These are phyloP conservation scores for Aradophagus sp. DNA, from an alignment of 1,140 invertebrate species.

Conservation along the genomic window DNA sequence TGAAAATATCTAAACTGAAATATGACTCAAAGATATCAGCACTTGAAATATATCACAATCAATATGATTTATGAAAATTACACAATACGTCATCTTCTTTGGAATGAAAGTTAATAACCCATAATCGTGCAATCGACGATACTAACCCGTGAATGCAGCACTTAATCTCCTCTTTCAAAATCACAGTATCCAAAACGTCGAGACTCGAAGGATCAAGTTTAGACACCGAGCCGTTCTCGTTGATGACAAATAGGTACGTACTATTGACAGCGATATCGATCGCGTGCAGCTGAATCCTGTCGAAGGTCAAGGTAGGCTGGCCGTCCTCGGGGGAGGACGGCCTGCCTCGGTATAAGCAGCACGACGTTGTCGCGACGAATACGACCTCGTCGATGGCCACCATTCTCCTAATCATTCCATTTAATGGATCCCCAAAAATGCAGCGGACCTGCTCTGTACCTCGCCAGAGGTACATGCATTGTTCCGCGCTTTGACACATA, in stretches of 20 bases:
- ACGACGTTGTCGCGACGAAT: conserved; percentile 66
- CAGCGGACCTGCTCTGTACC: conserved; percentile 64
- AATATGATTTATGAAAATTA: too few species aligned
- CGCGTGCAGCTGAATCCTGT: conserved; percentile 64
- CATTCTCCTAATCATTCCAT: conserved; percentile 65
- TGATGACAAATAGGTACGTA: conserved; percentile 78
- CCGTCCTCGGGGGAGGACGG: conserved; percentile 31
- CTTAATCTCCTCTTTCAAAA: conserved; percentile 79
- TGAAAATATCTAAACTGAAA: too few species aligned
- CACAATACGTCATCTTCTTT: too few species aligned
- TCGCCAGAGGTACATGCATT: conserved; percentile 68
- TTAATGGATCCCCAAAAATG: conserved; percentile 61
- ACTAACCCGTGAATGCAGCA: conserved; percentile 78
- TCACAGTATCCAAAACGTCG: conserved; percentile 77
- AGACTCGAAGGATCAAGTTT: conserved; percentile 76
- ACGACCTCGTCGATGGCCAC: conserved; percentile 63
- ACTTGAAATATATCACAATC: too few species aligned
- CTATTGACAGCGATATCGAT: conserved; percentile 79
- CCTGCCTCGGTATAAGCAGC: conserved; percentile 66
- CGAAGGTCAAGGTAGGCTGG: conserved; percentile 47
- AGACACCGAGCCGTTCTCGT: conserved; percentile 78
- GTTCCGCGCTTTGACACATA: conserved; percentile 62
- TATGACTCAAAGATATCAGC: too few species aligned
- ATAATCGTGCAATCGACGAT: background rate
- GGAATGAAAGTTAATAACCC: too few species aligned